A percentile compares a stretch with the other conserved stretches of the same genome.
These are phyloP conservation scores for Cyaniris semiargus DNA, from an alignment of 2,888 invertebrate genomes.

Conservation along the genomic window DNA sequence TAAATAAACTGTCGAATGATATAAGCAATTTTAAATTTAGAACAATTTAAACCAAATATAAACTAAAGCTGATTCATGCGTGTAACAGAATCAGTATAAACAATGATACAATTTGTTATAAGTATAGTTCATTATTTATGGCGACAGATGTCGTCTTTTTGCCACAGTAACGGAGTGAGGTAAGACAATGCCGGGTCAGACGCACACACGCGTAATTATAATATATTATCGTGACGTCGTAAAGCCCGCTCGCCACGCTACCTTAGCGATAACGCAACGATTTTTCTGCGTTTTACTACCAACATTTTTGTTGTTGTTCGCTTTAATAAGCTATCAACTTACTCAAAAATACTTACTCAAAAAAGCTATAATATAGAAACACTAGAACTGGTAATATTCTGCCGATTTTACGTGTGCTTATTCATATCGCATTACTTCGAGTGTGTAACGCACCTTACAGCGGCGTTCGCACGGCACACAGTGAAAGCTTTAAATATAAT, in stretches of 20 bases:
- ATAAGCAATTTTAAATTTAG: too few relatives aligned
- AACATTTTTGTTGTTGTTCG: too few relatives aligned
- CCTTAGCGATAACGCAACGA: not conserved
- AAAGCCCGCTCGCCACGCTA: not conserved
- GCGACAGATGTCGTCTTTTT: constrained; percentile 52
- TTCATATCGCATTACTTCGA: constrained; percentile 37
- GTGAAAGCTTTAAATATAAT: constrained; percentile 62
- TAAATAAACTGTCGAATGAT: too few relatives aligned
- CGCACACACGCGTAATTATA: constrained; percentile 36
- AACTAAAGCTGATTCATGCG: not conserved
- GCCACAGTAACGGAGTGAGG: constrained; percentile 50
- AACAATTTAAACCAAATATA: not conserved
- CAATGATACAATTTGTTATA: constrained; percentile 29
- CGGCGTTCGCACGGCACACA: constrained; percentile 47
- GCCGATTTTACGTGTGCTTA: not conserved
- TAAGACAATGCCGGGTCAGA: constrained; percentile 47
- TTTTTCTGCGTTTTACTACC: not conserved
- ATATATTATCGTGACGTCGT: constrained; percentile 28
- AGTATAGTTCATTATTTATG: constrained; percentile 33
- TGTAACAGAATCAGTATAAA: constrained; percentile 14
- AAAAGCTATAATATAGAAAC: not conserved
- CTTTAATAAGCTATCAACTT: too few relatives aligned
- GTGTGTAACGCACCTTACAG: constrained; percentile 42
- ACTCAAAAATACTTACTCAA: too few relatives aligned
- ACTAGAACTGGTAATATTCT: not conserved